A percentile compares a stretch with the other conserved stretches of the same genome.
phyloP scores from a whole-genome alignment of 2,888 invertebrate species.

The Caenorhabditis parvicauda region DNA sequence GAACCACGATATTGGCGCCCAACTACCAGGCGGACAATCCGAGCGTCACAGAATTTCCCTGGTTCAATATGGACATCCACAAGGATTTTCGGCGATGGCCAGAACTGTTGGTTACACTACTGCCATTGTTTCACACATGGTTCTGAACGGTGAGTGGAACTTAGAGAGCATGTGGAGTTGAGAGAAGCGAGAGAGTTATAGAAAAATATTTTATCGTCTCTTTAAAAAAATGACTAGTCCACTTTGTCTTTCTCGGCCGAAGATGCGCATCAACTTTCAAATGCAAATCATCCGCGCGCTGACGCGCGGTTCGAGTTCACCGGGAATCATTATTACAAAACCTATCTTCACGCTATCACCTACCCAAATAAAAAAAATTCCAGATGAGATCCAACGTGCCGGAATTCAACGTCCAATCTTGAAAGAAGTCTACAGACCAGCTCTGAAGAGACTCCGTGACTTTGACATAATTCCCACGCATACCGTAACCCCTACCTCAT shows the following conservation, averaged over 20 bases:
- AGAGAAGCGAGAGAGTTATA: no score
- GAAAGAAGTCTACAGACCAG: constrained; percentile 84
- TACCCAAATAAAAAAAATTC: constrained; percentile 23
- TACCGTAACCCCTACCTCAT: constrained; percentile 33
- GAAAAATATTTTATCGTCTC: no score
- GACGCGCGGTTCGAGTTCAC: no score
- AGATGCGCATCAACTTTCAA: no score
- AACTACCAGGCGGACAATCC: constrained; percentile 77
- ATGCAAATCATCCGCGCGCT: no score
- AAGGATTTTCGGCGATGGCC: constrained; percentile 87
- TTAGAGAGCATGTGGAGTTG: no score
- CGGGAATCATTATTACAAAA: no score
- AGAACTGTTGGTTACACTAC: constrained; percentile 87
- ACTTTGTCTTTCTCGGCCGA: no score
- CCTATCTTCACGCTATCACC: neutral
- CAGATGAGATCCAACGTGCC: constrained; percentile 91
- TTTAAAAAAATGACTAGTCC: no score
- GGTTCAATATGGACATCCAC: constrained; percentile 78
- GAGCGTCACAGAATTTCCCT: constrained; percentile 78
- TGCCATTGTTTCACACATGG: constrained; percentile 95
- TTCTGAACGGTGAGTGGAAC: constrained; percentile 79
- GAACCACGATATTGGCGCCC: constrained; percentile 86
- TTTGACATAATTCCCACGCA: constrained; percentile 56
- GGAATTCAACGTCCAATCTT: constrained; percentile 89
- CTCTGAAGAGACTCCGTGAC: constrained; percentile 78